These are phyloP conservation scores for Ethmia dodecea DNA, from an alignment of 2,888 invertebrate genomes.

Conservation along the genomic window DNA sequence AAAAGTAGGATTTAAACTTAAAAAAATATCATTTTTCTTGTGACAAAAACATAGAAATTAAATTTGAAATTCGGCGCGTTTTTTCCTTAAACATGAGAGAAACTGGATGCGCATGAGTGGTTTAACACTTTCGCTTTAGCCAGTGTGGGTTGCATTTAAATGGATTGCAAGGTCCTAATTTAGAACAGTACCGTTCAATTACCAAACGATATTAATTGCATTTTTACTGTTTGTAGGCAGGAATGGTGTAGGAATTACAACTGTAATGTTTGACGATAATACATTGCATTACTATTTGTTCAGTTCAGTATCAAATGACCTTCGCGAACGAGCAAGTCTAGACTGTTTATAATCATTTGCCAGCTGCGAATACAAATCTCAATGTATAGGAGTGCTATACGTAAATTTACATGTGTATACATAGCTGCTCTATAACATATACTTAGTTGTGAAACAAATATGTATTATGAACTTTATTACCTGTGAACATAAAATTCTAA, in stretches of 20 bases:
- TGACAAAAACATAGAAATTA: too few species aligned
- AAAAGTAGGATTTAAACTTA: slow-evolving; percentile 11
- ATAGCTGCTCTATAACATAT: too few species aligned
- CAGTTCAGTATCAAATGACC: slow-evolving; percentile 8
- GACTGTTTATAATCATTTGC: slow-evolving; percentile 32
- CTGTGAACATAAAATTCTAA: too few species aligned
- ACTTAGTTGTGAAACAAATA: too few species aligned
- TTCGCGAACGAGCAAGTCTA: slow-evolving; percentile 13
- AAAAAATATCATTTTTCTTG: slow-evolving; percentile 1
- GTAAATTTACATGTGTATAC: too few species aligned
- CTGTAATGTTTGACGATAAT: too few species aligned
- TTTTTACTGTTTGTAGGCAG: neutral
- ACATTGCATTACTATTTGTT: neutral
- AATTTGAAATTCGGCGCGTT: too few species aligned
- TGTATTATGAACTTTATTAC: too few species aligned
- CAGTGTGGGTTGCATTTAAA: slow-evolving; percentile 24
- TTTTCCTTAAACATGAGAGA: slow-evolving; percentile 25
- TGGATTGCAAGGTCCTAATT: slow-evolving; percentile 29
- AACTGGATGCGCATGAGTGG: slow-evolving; percentile 61
- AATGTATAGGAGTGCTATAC: too few species aligned
- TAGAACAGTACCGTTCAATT: too few species aligned
- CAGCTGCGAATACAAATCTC: slow-evolving; percentile 23
- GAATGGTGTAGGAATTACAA: too few species aligned
- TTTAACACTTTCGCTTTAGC: slow-evolving; percentile 56
- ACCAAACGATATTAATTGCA: neutral